Evolutionary conservation across 2,888 invertebrate genomes (phyloP), one percentile per base, ranked within the genome.

Genomic region (Oscheius sp.): DNA sequence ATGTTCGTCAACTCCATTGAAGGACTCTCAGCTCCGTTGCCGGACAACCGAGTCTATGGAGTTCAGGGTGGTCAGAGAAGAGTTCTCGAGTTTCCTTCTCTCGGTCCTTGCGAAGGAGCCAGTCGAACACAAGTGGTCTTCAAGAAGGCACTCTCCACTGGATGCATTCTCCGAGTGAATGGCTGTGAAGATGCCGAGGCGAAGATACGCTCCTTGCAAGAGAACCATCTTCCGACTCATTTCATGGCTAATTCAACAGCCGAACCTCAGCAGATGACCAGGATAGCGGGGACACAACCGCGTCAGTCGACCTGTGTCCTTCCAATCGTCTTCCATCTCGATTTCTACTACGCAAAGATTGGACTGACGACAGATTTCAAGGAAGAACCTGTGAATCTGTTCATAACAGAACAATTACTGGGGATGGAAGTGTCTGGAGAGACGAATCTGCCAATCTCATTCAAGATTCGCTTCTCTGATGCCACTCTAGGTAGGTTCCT

Each of bases 31-130:
- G 42, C 7, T 42, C 42, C 42, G 7, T 7, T 42, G 3, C 42
- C 42, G 3, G 42, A 42, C 42, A 42, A 42, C 42, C 42, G 42
- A 5, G 42, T 42, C 42, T 42, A 5, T 7, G 42, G 42, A 42
- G 42, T 42, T 7, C 63, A 63, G 48, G 48, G 37, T 21, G 55
- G 55, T 9, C n/a, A n/a, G 9, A 68, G 11, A 37, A n/a, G 55
- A n/a, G 53, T 55, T 10, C 35, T 68, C 3, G n/a, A 13, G 1
- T 55, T 68, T 10, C 55, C 68, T 11, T 68, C 68, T 7, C 9
- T 68, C 32, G 68, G 68, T 1, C n/a, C n/a, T 2, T 68, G 68
- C 37, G 55, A 68, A 33, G 55, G 55, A 9, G 33, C 35, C n/a
- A 35, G n/a, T n/a, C 11, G 35, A 11, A n/a, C 37, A 13, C 13